phyloP scores from a whole-genome alignment of 2,113 vertebrate genomes.

The Rana temporaria region DNA sequence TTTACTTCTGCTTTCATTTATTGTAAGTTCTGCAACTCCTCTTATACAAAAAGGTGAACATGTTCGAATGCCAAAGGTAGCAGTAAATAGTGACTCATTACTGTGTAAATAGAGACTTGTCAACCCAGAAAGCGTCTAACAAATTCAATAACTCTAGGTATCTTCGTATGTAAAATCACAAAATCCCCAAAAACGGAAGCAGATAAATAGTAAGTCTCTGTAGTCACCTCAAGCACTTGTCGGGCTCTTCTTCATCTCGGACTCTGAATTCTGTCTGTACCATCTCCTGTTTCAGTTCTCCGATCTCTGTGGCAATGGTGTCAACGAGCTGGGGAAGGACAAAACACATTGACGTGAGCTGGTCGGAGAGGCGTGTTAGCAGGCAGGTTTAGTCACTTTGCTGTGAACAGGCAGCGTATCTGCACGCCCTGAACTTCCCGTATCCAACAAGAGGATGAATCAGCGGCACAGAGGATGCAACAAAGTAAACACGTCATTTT shows the following conservation, averaged over 20 bases:
- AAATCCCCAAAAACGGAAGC: too few relatives aligned
- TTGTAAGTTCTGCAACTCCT: too few relatives aligned
- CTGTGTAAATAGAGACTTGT: too few relatives aligned
- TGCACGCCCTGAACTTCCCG: conserved; percentile 66
- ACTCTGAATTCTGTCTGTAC: conserved; percentile 76
- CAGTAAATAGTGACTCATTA: too few relatives aligned
- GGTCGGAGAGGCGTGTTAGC: conserved; percentile 67
- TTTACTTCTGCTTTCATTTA: too few relatives aligned
- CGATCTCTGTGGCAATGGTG: conserved; percentile 89
- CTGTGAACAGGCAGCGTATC: conserved; percentile 54
- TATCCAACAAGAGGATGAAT: conserved; percentile 57
- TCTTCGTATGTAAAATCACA: too few relatives aligned
- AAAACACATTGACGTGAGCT: conserved; percentile 73
- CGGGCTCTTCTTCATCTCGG: conserved; percentile 70
- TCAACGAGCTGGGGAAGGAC: conserved; percentile 86
- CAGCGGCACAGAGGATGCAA: neutral
- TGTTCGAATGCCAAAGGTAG: too few relatives aligned
- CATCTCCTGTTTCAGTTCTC: conserved; percentile 93
- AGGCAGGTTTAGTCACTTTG: conserved; percentile 62
- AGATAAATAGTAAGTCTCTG: neutral
- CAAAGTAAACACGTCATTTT: neutral
- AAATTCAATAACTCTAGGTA: too few relatives aligned
- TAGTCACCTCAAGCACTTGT: conserved; percentile 72
- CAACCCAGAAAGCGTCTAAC: too few relatives aligned
- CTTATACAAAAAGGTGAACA: too few relatives aligned